A percentile compares a stretch with the other conserved stretches of the same genome.
phyloP scores from a whole-genome alignment of 2,113 vertebrate species.

The Lepus europaeus region DNA sequence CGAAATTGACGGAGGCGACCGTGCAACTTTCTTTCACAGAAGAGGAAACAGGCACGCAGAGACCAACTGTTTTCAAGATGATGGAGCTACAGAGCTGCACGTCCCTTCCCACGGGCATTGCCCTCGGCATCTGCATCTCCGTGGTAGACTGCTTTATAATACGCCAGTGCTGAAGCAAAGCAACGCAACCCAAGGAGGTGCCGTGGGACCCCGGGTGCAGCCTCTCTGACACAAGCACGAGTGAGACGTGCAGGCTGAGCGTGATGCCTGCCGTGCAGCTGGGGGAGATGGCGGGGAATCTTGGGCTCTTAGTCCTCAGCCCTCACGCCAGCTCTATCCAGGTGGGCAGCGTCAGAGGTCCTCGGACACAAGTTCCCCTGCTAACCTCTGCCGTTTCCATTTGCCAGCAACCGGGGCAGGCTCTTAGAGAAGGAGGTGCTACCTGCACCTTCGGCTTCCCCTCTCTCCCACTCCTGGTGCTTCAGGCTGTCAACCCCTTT shows the following conservation, averaged over 20 bases:
- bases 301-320: neutral
- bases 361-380: neutral
- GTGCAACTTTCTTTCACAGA: neutral
- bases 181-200: neutral
- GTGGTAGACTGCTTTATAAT: neutral
- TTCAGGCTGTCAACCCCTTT: neutral
- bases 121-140: neutral
- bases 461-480: neutral
- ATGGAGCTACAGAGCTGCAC: too few species aligned
- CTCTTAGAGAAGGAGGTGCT: neutral
- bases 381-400: neutral
- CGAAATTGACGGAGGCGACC: neutral
- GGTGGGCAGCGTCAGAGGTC: neutral
- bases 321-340: too few species aligned
- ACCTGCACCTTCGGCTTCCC: accelerated
- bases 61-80: neutral
- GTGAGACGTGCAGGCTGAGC: neutral
- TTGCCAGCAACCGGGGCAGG: neutral
- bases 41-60: neutral
- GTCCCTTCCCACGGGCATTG: neutral
- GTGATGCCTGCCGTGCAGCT: neutral
- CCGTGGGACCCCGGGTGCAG: neutral
- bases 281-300: accelerated
- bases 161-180: neutral
- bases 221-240: neutral